Evolutionary conservation across 2,888 invertebrate genomes (phyloP).

Genomic region (Callimorpha dominula): DNA sequence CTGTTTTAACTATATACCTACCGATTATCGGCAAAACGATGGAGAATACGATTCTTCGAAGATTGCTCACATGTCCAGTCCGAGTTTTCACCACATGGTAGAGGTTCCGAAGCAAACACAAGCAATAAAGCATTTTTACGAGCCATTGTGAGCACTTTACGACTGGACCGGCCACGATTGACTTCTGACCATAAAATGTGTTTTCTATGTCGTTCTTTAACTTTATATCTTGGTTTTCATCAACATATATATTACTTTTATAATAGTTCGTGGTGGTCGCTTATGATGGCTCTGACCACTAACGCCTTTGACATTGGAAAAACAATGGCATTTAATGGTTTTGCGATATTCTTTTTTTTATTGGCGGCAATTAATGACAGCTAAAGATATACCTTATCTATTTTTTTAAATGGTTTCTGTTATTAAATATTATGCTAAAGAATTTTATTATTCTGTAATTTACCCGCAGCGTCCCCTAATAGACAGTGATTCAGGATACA

Average conservation of each 20-base stretch:
- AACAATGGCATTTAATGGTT: conserved; percentile 3
- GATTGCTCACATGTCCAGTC: background rate
- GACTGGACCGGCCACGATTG: conserved; percentile 72
- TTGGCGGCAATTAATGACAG: background rate
- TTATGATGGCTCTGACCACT: conserved; percentile 15
- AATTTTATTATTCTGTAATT: too few species aligned
- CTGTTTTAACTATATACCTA: background rate
- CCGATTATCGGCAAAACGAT: background rate
- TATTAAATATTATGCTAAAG: too few species aligned
- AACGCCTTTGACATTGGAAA: background rate
- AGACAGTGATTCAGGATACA: too few species aligned
- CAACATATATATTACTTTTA: conserved; percentile 27
- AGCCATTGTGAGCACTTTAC: conserved; percentile 78
- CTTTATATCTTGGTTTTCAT: conserved; percentile 51
- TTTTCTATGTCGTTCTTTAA: conserved; percentile 75
- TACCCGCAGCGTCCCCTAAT: too few species aligned
- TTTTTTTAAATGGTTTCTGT: too few species aligned
- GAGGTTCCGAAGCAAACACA: conserved; percentile 49
- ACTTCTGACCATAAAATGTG: conserved; percentile 79
- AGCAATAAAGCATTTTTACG: conserved; percentile 77
- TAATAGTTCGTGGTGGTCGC: conserved; percentile 14
- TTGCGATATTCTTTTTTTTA: background rate
- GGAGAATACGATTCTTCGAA: background rate
- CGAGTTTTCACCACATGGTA: conserved; percentile 31
- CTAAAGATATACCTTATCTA: background rate